Base-by-base conservation (phyloP, 2,797 vertebrate genomes). In the Melanotaenia trifasciata region DNA sequence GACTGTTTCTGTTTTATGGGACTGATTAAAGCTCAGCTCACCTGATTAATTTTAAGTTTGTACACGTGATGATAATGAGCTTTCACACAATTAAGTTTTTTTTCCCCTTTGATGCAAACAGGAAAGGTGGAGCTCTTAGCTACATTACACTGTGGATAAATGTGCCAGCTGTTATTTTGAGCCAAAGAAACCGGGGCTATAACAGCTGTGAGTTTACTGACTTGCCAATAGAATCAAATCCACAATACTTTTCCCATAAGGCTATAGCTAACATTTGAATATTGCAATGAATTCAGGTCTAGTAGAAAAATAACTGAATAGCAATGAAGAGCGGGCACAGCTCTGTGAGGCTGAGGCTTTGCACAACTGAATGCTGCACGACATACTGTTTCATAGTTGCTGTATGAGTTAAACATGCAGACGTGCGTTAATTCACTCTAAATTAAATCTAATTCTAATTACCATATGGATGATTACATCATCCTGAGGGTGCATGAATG, bases 21-120 rank as follows among this genome's bases (percentile, higher is more conserved):
- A 64, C 68, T 69, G 65, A 60, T 38, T 62, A 50, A 53, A 67
- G 68, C 58, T 77, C 36, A 58, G 24, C 16, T 3, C 40, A 38
- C 47, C 58, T 38, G 69, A 30, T 59, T 0, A 20, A 4, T 67
- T 40, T 53, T 58, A 50, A 18, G 40, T 68, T 6, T 43, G 22
- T 58, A 6, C 58, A 53, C 1, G 20, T 58, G 57, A 74, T 56
- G 50, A 32, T 75, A 84, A 77, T 63, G 24, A 72, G 69, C 33
- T 69, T 3, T 47, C 26, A 24, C 53, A 26, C 64, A 40, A 35
- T 66, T 22, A 22, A 20, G n/a, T 3, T 22, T 24, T 51, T 57
- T 45, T 16, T 32, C 32, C 7, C 47, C 32, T 54, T 59, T 1
- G 5, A 28, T 26, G 45, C 54, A 51, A 60, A 38, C 24, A n/a